Conservation (phyloP, 2,888 invertebrate genomes). For the Drosophila putrida region DNA sequence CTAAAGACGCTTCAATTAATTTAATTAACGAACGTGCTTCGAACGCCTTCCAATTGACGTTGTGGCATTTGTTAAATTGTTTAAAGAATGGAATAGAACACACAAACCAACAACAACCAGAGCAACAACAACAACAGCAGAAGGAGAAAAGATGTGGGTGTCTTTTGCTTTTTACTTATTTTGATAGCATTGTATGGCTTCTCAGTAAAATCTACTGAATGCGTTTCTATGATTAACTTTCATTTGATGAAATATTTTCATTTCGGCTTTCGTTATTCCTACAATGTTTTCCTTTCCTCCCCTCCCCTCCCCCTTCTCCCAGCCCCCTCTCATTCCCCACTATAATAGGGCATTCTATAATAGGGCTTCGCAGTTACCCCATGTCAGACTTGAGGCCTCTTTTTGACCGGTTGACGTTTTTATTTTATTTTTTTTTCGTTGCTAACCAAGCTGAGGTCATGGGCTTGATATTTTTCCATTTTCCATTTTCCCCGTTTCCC, state of each 20-base stretch:
- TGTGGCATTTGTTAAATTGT: slow-evolving; percentile 67
- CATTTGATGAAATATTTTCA: slow-evolving; percentile 73
- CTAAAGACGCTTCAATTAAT: slow-evolving; percentile 63
- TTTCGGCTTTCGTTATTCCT: slow-evolving; percentile 50
- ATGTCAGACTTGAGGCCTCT: slow-evolving; percentile 1
- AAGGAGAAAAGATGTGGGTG: slow-evolving; percentile 36
- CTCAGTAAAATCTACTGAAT: slow-evolving; percentile 66
- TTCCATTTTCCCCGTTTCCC: slow-evolving; percentile 35
- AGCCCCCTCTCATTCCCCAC: neutral
- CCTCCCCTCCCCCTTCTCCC: neutral
- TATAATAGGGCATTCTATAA: slow-evolving; percentile 18
- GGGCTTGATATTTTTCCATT: slow-evolving; percentile 17
- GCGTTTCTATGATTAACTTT: slow-evolving; percentile 71
- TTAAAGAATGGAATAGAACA: slow-evolving; percentile 50
- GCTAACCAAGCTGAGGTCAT: slow-evolving; percentile 56
- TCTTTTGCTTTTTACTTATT: slow-evolving; percentile 60
- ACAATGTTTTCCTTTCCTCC: neutral
- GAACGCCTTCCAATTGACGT: slow-evolving; percentile 66
- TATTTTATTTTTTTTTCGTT: slow-evolving; percentile 7
- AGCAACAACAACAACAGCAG: slow-evolving; percentile 7
- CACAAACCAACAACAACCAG: neutral
- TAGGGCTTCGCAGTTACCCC: slow-evolving; percentile 49
- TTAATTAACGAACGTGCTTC: slow-evolving; percentile 62
- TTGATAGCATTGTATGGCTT: slow-evolving; percentile 64
- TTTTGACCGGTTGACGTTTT: neutral